Conservation (phyloP, 2,797 vertebrate genomes). For the Salmo trutta region DNA sequence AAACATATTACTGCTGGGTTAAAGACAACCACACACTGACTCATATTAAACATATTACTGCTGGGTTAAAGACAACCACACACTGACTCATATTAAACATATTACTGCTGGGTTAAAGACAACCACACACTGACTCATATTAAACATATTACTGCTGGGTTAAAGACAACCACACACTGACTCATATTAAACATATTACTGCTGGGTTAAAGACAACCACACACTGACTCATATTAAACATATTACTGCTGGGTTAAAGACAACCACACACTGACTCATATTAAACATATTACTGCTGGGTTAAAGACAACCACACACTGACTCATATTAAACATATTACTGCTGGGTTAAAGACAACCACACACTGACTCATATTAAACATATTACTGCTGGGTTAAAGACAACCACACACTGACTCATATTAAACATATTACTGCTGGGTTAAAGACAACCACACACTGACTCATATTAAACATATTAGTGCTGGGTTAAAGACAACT, state of each 20-base stretch:
- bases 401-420: background rate
- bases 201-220: background rate
- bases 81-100: slow-evolving; percentile 13
- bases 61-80: background rate
- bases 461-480: slow-evolving; percentile 18
- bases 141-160: slow-evolving; percentile 13
- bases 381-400: slow-evolving; percentile 5
- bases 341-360: background rate
- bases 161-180: background rate
- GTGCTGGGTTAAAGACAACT: background rate
- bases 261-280: background rate
- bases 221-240: slow-evolving; percentile 14
- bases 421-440: slow-evolving; percentile 12
- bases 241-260: slow-evolving; percentile 5
- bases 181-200: slow-evolving; percentile 22
- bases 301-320: background rate
- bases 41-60: slow-evolving; percentile 21
- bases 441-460: background rate
- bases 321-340: slow-evolving; percentile 19
- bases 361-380: slow-evolving; percentile 10
- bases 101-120: slow-evolving; percentile 4
- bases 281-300: slow-evolving; percentile 16
- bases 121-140: slow-evolving; percentile 5
- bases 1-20: slow-evolving; percentile 14
- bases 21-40: background rate